Conservation (phyloP, 2,113 vertebrate genomes). For the Colinus virginianus region DNA sequence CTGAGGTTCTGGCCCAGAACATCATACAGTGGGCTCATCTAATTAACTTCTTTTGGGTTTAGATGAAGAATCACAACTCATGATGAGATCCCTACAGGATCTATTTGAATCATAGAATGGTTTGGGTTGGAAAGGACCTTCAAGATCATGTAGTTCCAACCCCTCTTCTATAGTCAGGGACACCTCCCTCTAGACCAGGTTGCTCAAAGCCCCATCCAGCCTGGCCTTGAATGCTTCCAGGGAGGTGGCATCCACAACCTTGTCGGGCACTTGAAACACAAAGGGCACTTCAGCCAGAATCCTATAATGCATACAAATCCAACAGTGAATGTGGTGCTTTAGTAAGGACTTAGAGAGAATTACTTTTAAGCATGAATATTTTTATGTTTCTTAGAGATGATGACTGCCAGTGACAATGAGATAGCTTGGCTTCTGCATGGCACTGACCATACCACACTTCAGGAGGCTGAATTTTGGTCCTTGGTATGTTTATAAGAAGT, state of each 20-base stretch:
- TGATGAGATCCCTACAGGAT: neutral
- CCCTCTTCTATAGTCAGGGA: no score
- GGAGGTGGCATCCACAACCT: no score
- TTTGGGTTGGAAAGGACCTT: no score
- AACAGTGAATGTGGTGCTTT: neutral
- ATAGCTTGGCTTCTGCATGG: neutral
- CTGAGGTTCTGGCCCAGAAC: neutral
- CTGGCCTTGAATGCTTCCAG: no score
- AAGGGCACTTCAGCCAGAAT: neutral
- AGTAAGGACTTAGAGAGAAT: neutral
- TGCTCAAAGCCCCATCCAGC: no score
- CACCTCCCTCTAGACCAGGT: no score
- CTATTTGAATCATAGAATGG: neutral
- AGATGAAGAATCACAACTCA: neutral
- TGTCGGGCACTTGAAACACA: accelerated
- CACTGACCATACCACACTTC: accelerated
- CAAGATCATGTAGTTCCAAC: no score
- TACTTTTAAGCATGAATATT: neutral
- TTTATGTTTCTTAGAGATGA: neutral
- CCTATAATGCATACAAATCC: neutral
- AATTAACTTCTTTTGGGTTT: neutral
- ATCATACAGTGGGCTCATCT: neutral
- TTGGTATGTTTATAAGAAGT: neutral
- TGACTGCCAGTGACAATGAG: no score
- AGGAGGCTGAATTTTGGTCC: neutral